Base-by-base conservation (phyloP, 2,797 vertebrate genomes). In the Chanos chanos region DNA sequence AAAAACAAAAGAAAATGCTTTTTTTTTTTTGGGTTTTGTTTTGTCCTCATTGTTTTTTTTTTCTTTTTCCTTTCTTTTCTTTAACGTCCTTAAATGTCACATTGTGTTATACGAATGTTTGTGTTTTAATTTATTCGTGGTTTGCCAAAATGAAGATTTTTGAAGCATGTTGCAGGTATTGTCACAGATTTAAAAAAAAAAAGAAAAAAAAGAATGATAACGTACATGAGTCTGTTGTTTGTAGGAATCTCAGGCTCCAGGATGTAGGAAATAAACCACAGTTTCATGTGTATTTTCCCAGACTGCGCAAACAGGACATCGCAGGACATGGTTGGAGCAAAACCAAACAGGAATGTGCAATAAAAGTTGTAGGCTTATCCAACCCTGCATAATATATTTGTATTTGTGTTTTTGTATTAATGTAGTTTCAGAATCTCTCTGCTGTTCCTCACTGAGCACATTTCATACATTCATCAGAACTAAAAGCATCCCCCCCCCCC, bases 281-380 rank as follows among this genome's bases (percentile, higher is more conserved):
- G 37, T 61, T 76, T 52, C 47, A 55, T 68, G 64, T 58, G 69
- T 76, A 74, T 62, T 48, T 75, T 79, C 45, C 44, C 75, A 79
- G 61, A 77, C 78, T 81, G 59, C 67, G 62, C 63, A 61, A 65
- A 75, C 77, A 71, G n/a, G n/a, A 77, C 78, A 82, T 82, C 74
- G 65, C 60, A 57, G 81, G 75, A 83, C 82, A 77, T 77, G 70
- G 82, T 86, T 81, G 28, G 75, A 78, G 85, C 86, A 85, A 89
- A 88, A 90, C 88, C 87, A 87, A 90, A 90, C 87, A 88, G 86
- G 88, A 90, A 90, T 90, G 90, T 91, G 90, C 90, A 91, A 91
- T 91, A 91, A 91, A 91, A 84, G 86, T 85, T 86, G 86, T 85
- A 85, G 87, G 86, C 86, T 89, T 87, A 87, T 87, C 76, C 84